These are phyloP conservation scores for Nannoperca australis DNA, from an alignment of 2,797 vertebrate genomes.

Conservation along the genomic window DNA sequence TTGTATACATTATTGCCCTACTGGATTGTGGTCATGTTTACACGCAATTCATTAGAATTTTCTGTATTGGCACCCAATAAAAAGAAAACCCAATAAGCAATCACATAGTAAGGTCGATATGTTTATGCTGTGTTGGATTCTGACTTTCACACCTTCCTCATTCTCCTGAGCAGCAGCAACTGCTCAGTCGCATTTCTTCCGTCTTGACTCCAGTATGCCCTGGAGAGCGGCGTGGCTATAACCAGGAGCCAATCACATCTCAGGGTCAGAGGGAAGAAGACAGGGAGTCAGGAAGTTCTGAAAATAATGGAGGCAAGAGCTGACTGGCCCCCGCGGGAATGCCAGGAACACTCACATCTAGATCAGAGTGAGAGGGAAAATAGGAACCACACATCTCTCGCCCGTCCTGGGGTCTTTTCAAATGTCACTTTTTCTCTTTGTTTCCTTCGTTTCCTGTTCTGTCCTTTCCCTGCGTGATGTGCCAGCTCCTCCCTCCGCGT, in stretches of 20 bases:
- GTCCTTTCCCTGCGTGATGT: slow-evolving; percentile 43
- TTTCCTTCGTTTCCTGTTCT: slow-evolving; percentile 33
- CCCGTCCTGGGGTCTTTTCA: slow-evolving; percentile 61
- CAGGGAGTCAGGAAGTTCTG: slow-evolving; percentile 55
- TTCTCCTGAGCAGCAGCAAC: slow-evolving; percentile 16
- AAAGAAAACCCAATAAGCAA: slow-evolving; percentile 24
- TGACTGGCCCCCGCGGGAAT: slow-evolving; percentile 55
- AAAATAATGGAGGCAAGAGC: slow-evolving; percentile 56
- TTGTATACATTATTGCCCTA: slow-evolving; percentile 38
- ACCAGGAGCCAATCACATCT: slow-evolving; percentile 64
- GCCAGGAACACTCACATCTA: slow-evolving; percentile 63
- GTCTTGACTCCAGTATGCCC: slow-evolving; percentile 27
- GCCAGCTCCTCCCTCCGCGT: slow-evolving; percentile 25
- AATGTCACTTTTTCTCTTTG: slow-evolving; percentile 69
- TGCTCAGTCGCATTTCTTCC: slow-evolving; percentile 25
- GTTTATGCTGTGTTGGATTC: slow-evolving; percentile 11
- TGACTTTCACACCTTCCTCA: slow-evolving; percentile 17
- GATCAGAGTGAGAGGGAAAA: slow-evolving; percentile 37
- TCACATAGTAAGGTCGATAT: slow-evolving; percentile 6
- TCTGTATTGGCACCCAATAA: slow-evolving; percentile 6
- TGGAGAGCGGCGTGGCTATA: slow-evolving; percentile 21
- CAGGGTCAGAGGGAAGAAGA: slow-evolving; percentile 63
- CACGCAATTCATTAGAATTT: neutral
- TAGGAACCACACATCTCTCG: slow-evolving; percentile 43
- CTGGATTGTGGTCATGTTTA: slow-evolving; percentile 31